These are phyloP conservation scores for Paracentrotus lividus DNA, from an alignment of 53 echinoderm and acorn worm genomes.

Conservation along the genomic window DNA sequence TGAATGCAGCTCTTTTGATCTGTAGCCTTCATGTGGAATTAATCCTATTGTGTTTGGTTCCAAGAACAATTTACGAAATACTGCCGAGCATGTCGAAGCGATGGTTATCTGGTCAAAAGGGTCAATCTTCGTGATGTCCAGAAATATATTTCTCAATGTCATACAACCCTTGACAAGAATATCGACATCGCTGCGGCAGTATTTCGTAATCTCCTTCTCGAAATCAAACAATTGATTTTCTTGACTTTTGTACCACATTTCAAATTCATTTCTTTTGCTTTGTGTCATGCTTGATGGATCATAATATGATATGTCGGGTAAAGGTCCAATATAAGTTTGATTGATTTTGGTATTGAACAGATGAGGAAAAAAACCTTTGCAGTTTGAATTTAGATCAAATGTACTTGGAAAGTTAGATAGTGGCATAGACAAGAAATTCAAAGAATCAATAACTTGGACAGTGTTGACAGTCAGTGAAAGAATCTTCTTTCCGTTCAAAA, in stretches of 20 bases:
- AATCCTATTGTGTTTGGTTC: neutral
- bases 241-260: neutral
- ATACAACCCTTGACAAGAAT: conserved; percentile 14
- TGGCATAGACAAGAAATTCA: neutral
- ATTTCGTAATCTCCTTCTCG: neutral
- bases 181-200: conserved; percentile 42
- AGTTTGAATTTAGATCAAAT: neutral
- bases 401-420: neutral
- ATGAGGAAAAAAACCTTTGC: neutral
- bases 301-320: neutral
- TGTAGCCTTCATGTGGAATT: neutral
- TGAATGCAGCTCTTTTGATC: neutral
- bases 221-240: neutral
- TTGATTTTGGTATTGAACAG: neutral
- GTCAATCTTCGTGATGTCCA: neutral
- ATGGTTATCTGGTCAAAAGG: conserved; percentile 7
- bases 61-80: neutral
- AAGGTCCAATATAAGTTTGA: neutral
- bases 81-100: neutral
- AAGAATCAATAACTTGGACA: conserved; percentile 1
- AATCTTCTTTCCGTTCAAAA: neutral
- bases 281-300: neutral
- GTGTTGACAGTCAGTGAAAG: neutral
- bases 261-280: neutral
- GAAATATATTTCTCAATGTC: neutral